Conservation (phyloP, 2,888 invertebrate genomes). For the Agrochola lychnidis region DNA sequence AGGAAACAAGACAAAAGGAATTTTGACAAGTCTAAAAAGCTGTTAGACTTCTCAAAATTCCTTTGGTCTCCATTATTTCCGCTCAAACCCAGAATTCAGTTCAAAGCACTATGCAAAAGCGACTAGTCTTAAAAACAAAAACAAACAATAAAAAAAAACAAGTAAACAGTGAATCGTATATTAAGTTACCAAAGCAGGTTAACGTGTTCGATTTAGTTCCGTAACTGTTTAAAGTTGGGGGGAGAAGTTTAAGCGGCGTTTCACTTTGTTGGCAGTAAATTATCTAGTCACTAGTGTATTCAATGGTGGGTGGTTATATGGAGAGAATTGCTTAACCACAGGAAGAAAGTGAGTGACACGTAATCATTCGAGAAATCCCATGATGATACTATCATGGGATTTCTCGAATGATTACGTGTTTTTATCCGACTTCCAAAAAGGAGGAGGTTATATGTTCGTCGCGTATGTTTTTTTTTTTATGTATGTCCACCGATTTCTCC, state of each 20-base stretch:
- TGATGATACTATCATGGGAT: too few relatives aligned
- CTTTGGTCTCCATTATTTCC: background rate
- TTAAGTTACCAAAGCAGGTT: slow-evolving; percentile 44
- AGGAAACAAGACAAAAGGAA: too few relatives aligned
- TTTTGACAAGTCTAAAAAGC: too few relatives aligned
- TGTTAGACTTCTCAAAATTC: background rate
- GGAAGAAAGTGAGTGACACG: background rate
- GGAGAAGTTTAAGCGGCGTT: slow-evolving; percentile 28
- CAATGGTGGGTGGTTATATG: background rate
- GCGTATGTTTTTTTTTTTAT: too few relatives aligned
- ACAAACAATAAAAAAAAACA: slow-evolving; percentile 6
- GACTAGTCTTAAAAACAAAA: background rate
- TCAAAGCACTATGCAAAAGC: background rate
- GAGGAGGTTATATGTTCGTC: too few relatives aligned
- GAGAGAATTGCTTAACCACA: background rate
- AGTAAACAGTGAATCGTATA: slow-evolving; percentile 21
- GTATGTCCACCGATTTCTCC: too few relatives aligned
- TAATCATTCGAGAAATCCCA: too few relatives aligned
- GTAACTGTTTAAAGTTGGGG: slow-evolving; percentile 51
- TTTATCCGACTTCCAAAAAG: too few relatives aligned
- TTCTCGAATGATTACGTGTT: background rate
- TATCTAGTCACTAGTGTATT: slow-evolving; percentile 22
- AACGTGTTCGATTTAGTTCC: slow-evolving; percentile 53
- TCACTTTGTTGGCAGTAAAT: slow-evolving; percentile 33
- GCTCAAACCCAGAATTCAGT: background rate